Base-by-base conservation (phyloP, 1,140 invertebrate genomes). In the Lutraria rhynchaena region DNA sequence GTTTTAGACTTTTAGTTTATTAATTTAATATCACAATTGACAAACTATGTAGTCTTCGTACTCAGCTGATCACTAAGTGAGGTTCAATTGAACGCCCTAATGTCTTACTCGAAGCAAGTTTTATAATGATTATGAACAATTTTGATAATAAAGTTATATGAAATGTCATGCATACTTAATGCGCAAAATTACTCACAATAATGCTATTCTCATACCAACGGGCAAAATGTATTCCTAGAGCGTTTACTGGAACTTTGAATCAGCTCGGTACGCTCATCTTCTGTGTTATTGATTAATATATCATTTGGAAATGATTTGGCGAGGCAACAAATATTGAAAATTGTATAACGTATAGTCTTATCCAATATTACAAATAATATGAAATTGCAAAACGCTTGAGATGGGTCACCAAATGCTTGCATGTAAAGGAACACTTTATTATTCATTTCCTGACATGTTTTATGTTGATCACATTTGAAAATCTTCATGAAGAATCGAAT, bases 281-380 rank as follows among this genome's bases (percentile, higher is more conserved):
- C 11, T 29, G 7, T 24, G 15, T 11, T 27, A 29, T n/a, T 27
- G 7, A 9, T 9, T 58, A 29, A 15, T 27, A 29, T 27, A n/a
- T 24, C 24, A 9, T 29, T 3, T n/a, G 24, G 17, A 58, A 3
- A 3, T 35, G 19, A 15, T 60, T 35, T 4, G 29, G 4, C n/a
- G n/a, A n/a, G n/a, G n/a, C 57, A 60, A 1, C 24, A 60, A 15
- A 17, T 60, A 4, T 22, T 3, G 19, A 22, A n/a, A n/a, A n/a
- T n/a, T n/a, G n/a, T n/a, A n/a, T n/a, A n/a, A n/a, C 71, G 53
- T 15, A 74, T 24, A 3, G 49, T 53, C 15, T 17, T n/a, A 37
- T 74, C 51, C 15, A 74, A 24, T 13, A 74, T 33, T 27, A 51
- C 57, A 29, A 74, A 74, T 33, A 74, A 35, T n/a, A 74, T 58